Base-by-base conservation (phyloP, 2,113 vertebrate genomes). In the Nycticorax nycticorax region DNA sequence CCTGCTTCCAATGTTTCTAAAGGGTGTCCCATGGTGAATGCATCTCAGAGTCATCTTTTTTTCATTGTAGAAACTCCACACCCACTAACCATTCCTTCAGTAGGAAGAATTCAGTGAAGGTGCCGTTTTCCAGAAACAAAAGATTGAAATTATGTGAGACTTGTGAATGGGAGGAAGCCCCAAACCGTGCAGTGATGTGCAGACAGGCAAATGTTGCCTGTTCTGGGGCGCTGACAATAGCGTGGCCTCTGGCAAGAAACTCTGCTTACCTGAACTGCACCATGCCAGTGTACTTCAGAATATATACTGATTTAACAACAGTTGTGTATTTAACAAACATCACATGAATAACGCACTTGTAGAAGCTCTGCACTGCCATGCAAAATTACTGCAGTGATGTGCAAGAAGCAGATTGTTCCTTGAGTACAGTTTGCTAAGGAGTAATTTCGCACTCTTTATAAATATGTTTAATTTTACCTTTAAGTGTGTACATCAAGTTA, bases 221-320 rank as follows among this genome's bases (percentile, higher is more conserved):
- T 50, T 18, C 21, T 24, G 33, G 47, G 43, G 9, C 12, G 21
- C 23, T 68, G 52, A 37, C 35, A 39, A 5, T 30, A 30, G 28
- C 12, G 47, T 21, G 8, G 26, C 41, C 56, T 47, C 59, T 59
- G 47, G 32, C 56, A 47, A 59, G 73, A 63, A 79, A 6, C 39
- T 67, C 66, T 14, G 16, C 55, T 53, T n/a, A 33, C 41, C 69
- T 48, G 32, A 41, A 5, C 63, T 48, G 43, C 26, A 41, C 2
- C 32, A 2, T 26, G 43, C 52, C 63, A n/a, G 48, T 1, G 0
- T 19, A 8, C 47, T 69, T 80, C 63, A 30, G 45, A 47, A 10
- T 14, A 15, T 4, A 4, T 5, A 15, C 57, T 28, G 22, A 4
- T 66, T 14, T 39, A 14, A 17, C 45, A 71, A 50, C 3, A 0